A percentile compares a stretch with the other conserved stretches of the same genome.
Conservation (phyloP, 2,888 invertebrate species). For the Tupiocoris notatus region DNA sequence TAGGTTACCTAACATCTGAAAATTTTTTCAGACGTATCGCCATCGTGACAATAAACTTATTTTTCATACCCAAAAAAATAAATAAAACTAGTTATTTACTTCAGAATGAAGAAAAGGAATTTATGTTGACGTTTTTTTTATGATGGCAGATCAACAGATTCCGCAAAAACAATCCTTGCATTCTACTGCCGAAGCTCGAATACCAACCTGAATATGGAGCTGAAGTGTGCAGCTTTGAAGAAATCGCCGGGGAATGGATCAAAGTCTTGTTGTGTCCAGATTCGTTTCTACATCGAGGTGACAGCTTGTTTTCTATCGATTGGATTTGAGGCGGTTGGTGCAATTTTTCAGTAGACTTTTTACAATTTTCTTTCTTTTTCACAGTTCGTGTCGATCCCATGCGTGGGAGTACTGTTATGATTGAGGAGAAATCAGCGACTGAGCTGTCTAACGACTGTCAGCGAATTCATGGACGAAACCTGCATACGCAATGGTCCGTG, state of each 20-base stretch:
- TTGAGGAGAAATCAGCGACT: constrained; percentile 28
- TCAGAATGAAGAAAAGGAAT: neutral
- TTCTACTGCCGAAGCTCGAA: constrained; percentile 47
- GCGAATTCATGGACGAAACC: constrained; percentile 22
- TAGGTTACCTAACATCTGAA: too few relatives aligned
- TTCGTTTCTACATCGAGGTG: constrained; percentile 47
- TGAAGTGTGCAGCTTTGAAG: constrained; percentile 45
- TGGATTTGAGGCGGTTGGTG: too few relatives aligned
- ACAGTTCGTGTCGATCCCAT: constrained; percentile 42
- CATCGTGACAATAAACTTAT: neutral
- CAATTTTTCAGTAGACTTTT: neutral
- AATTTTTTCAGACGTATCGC: too few relatives aligned
- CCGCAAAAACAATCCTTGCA: neutral
- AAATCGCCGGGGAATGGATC: constrained; percentile 47
- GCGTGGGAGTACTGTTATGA: constrained; percentile 42
- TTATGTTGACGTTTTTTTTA: neutral
- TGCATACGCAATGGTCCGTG: constrained; percentile 21
- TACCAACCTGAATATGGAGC: constrained; percentile 50
- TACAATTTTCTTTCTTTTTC: neutral
- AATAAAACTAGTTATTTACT: neutral
- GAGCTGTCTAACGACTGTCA: constrained; percentile 36
- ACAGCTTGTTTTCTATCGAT: too few relatives aligned
- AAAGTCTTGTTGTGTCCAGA: constrained; percentile 44
- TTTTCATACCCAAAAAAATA: neutral
- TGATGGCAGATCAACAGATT: neutral